Conservation (phyloP, 2,888 invertebrate genomes). For the Isoperla grammatica region DNA sequence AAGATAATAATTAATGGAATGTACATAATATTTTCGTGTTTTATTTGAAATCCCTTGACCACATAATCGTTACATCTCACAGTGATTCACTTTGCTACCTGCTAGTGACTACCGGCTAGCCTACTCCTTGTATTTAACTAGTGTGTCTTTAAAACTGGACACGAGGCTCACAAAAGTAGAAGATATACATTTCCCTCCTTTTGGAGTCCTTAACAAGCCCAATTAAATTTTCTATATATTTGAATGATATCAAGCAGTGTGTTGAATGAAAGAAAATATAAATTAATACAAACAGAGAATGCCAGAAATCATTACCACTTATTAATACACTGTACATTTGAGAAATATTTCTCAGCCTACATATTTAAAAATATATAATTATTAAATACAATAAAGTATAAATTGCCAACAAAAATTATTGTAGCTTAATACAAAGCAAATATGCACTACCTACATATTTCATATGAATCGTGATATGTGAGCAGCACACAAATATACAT, state of each 20-base stretch:
- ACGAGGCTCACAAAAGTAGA: constrained; percentile 5
- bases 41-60: constrained; percentile 20
- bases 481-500: constrained; percentile 8
- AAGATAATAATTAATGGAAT: constrained; percentile 24
- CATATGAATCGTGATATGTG: not conserved
- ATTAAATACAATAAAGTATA: too few species aligned
- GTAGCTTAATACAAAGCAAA: too few species aligned
- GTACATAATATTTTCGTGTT: constrained; percentile 26
- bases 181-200: constrained; percentile 1
- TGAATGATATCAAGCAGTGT: not conserved
- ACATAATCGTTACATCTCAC: constrained; percentile 23
- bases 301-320: not conserved
- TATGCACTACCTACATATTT: too few species aligned
- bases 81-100: constrained; percentile 16
- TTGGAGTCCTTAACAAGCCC: constrained; percentile 2
- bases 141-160: constrained; percentile 3
- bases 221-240: not conserved
- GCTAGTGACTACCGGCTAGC: constrained; percentile 14
- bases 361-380: not conserved
- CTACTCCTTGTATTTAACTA: constrained; percentile 15
- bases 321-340: constrained; percentile 7
- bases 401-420: too few species aligned
- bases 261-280: constrained; percentile 1
- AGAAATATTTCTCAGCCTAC: not conserved
- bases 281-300: not conserved